Evolutionary conservation across 1,140 invertebrate species (phyloP).

Genomic region (Drosophila arawakana): DNA sequence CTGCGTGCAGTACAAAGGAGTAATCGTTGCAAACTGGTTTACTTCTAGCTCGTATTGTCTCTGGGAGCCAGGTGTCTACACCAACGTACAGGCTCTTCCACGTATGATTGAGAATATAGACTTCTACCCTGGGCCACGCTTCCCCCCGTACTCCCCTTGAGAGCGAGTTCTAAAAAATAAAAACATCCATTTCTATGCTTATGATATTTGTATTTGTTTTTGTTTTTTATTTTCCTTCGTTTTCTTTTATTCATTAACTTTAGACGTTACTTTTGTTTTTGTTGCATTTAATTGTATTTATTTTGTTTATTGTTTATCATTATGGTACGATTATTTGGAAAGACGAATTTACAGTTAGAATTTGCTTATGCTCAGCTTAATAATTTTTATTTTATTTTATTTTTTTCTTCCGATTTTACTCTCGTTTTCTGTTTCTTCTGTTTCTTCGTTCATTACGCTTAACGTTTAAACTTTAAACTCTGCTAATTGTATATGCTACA

Average conservation of each 20-base stretch:
- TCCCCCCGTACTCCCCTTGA: no score
- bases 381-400: constrained; percentile 18
- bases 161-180: neutral
- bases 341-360: constrained; percentile 81
- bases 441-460: constrained; percentile 9
- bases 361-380: constrained; percentile 56
- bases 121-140: no score
- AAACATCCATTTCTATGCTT: constrained; percentile 13
- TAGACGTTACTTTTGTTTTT: constrained; percentile 19
- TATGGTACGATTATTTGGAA: constrained; percentile 77
- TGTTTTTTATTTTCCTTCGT: constrained; percentile 20
- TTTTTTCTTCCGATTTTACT: constrained; percentile 14
- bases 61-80: no score
- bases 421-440: no score
- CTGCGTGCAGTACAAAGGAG: no score
- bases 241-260: constrained; percentile 29
- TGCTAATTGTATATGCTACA: constrained; percentile 35
- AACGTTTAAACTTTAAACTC: constrained; percentile 35
- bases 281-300: constrained; percentile 30
- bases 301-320: constrained; percentile 39
- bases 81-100: no score
- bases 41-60: no score
- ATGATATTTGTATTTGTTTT: constrained; percentile 47
- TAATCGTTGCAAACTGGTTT: no score
- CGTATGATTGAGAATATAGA: no score